These are phyloP conservation scores for Tigriopus japonicus DNA, from an alignment of 1,140 invertebrate species.

Conservation along the genomic window DNA sequence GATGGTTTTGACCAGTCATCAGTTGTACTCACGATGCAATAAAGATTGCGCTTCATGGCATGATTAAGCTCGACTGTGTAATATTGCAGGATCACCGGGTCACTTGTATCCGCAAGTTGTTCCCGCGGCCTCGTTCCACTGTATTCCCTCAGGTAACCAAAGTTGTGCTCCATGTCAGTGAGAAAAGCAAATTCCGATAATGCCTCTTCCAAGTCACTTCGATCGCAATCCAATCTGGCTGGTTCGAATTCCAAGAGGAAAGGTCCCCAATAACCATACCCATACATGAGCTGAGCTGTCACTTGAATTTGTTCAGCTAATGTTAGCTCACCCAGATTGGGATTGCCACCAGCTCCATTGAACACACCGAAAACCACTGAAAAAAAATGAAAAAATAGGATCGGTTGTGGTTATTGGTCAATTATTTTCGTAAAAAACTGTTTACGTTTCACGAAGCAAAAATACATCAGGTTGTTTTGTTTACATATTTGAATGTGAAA, in stretches of 20 bases:
- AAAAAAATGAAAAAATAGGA: neutral
- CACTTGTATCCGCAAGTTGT: neutral
- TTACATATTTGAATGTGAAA: too few relatives aligned
- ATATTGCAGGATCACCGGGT: neutral
- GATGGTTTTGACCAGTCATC: neutral
- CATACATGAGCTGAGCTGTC: neutral
- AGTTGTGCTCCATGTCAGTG: neutral
- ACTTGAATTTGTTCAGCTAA: neutral
- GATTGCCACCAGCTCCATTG: neutral
- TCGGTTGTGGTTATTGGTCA: too few relatives aligned
- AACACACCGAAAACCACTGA: neutral
- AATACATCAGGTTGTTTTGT: too few relatives aligned
- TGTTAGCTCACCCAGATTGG: neutral
- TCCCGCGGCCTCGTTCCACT: too few relatives aligned
- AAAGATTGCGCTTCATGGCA: neutral
- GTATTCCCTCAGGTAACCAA: too few relatives aligned
- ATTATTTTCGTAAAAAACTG: too few relatives aligned
- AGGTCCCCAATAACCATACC: neutral
- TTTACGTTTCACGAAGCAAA: too few relatives aligned
- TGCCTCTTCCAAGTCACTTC: neutral
- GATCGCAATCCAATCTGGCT: neutral
- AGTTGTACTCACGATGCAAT: neutral
- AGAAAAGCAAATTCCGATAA: neutral
- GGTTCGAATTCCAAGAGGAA: neutral
- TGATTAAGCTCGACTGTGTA: neutral